Conservation (phyloP, 30 jellyfish, hydroid and myxozoan species). For the Hydractinia echinata region DNA sequence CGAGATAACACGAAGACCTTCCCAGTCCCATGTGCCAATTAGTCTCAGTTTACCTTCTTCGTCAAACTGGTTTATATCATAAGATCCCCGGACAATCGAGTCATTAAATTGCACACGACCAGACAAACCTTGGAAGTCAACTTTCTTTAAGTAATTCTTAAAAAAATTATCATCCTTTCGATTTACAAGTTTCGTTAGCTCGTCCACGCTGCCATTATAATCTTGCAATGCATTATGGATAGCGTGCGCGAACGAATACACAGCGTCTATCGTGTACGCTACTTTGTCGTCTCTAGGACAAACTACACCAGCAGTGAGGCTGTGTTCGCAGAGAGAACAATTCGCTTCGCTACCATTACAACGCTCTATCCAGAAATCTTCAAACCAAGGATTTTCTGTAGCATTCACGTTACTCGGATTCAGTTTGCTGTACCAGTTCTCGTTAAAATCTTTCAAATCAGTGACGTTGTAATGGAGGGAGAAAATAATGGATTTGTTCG, state of each 20-base stretch:
- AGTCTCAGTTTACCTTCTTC: conserved; percentile 30
- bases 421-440: conserved; percentile 36
- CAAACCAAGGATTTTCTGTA: conserved; percentile 59
- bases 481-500: conserved; percentile 43
- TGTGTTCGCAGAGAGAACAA: conserved; percentile 24
- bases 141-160: conserved; percentile 41
- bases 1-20: conserved; percentile 16
- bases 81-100: conserved; percentile 43
- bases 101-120: conserved; percentile 55
- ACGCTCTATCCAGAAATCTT: conserved; percentile 49
- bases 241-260: conserved; percentile 78
- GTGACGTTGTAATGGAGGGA: conserved; percentile 45
- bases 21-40: conserved; percentile 70
- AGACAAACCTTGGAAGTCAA: conserved; percentile 49
- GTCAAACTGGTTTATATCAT: conserved; percentile 43
- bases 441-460: conserved; percentile 35
- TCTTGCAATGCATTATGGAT: conserved; percentile 32
- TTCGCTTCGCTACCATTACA: conserved; percentile 26
- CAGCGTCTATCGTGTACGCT: conserved; percentile 75
- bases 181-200: conserved; percentile 23
- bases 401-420: conserved; percentile 39
- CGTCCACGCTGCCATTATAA: conserved; percentile 21
- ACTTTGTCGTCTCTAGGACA: conserved; percentile 73
- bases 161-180: background rate
- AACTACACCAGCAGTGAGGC: conserved; percentile 21